Evolutionary conservation across 2,888 invertebrate genomes (phyloP), one percentile per base, ranked within the genome.

Genomic region (Drosophila birchii): DNA sequence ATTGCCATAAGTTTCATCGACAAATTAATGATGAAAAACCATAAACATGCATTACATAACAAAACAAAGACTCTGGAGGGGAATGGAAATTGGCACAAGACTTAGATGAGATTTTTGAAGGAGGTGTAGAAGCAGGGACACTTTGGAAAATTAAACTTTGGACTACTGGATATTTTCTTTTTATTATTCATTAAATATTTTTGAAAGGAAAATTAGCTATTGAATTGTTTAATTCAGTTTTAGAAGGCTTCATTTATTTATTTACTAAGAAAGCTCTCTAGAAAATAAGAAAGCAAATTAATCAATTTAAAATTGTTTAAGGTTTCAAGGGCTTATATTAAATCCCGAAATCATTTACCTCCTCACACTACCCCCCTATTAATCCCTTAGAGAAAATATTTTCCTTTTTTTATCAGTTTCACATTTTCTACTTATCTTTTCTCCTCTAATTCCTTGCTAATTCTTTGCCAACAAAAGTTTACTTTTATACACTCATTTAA

Each of bases 41-140:
- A 88, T 83, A 88, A 88, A 81, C 88, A 84, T 86, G 88, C 88
- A 88, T 84, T 86, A 86, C 86, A 75, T 88, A 88, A 82, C 86
- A 86, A 88, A 88, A 84, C 83, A 88, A 81, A 82, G 39, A 71
- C 73, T 77, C 63, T 58, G 54, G 53, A 76, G 72, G 54, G 43
- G 45, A 54, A 51, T 51, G 51, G 43, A 55, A 67, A 87, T 70
- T 66, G 67, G 59, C 72, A 59, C 67, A 60, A 60, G 43, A 26
- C 62, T 51, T 55, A 39, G 56, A 39, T 36, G 49, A 55, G 49
- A 18, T 45, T 61, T 51, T 18, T 26, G n/a, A 20, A 43, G 41
- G 47, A 36, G 20, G 14, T 14, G 36, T n/a, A n/a, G 34, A 38
- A 34, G 36, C 14, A 20, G 8, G 20, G 14, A 29, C 29, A 34